Evolutionary conservation across 2,113 vertebrate species (phyloP).

Genomic region (Anolis sagrei): DNA sequence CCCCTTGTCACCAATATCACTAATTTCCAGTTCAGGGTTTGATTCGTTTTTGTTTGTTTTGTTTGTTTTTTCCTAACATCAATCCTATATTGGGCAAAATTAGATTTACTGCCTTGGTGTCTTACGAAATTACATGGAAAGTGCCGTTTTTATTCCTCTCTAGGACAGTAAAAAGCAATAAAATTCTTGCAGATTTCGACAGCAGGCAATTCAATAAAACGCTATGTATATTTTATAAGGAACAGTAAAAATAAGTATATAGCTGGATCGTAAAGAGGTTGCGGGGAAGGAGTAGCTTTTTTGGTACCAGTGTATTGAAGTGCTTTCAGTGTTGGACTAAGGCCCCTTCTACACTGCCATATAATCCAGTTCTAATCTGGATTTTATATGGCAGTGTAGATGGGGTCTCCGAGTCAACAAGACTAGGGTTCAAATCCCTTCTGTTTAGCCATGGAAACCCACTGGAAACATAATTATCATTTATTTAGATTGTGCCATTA

Average conservation of each 20-base stretch:
- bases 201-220: conserved; percentile 86
- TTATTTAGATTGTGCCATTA: no score
- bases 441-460: no score
- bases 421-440: neutral
- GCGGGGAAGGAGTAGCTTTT: conserved; percentile 39
- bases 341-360: no score
- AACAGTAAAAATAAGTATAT: conserved; percentile 78
- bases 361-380: no score
- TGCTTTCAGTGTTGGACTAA: no score
- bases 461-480: no score
- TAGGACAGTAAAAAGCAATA: conserved; percentile 88
- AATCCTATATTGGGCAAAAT: conserved; percentile 81
- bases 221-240: conserved; percentile 90
- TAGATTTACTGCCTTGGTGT: conserved; percentile 82
- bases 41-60: conserved; percentile 72
- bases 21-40: conserved; percentile 66
- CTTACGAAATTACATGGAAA: conserved; percentile 84
- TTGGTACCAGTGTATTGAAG: no score
- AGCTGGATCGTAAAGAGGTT: conserved; percentile 66
- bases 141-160: conserved; percentile 80
- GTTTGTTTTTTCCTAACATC: conserved; percentile 61
- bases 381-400: no score
- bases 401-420: neutral
- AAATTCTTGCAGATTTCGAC: conserved; percentile 85
- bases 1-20: conserved; percentile 56